phyloP scores from a whole-genome alignment of 1,140 invertebrate genomes.

The Dinoponera quadriceps region DNA sequence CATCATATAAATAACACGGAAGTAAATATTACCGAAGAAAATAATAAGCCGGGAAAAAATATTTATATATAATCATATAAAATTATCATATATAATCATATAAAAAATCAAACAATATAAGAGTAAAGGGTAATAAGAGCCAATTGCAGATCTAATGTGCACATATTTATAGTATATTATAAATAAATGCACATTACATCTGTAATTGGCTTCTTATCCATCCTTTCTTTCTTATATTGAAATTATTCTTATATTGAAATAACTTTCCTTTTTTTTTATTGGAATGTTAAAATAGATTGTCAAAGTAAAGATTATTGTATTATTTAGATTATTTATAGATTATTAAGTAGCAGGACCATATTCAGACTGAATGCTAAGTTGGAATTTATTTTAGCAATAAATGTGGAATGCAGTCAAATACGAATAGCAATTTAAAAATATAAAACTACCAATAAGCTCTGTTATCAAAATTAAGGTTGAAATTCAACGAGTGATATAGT shows the following conservation, averaged over 20 bases:
- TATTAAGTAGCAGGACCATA: conserved; percentile 1
- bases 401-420: conserved; percentile 27
- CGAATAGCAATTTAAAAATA: not conserved
- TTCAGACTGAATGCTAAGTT: conserved; percentile 23
- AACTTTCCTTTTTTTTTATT: not conserved
- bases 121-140: not conserved
- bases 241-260: not conserved
- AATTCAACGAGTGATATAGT: not conserved
- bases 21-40: no score
- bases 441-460: not conserved
- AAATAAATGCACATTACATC: no score
- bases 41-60: no score
- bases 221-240: not conserved
- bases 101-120: not conserved
- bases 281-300: conserved; percentile 26
- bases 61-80: no score
- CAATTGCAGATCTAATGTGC: not conserved
- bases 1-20: no score
- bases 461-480: conserved; percentile 9
- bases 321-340: conserved; percentile 10
- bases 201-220: no score
- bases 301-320: conserved; percentile 27
- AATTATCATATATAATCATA: conserved; percentile 18
- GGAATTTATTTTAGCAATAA: conserved; percentile 16
- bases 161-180: not conserved